Percentiles rank a stretch among this genome's conserved stretches.
Evolutionary conservation across 2,797 vertebrate species (phyloP).

Genomic region (Furcifer pardalis): DNA sequence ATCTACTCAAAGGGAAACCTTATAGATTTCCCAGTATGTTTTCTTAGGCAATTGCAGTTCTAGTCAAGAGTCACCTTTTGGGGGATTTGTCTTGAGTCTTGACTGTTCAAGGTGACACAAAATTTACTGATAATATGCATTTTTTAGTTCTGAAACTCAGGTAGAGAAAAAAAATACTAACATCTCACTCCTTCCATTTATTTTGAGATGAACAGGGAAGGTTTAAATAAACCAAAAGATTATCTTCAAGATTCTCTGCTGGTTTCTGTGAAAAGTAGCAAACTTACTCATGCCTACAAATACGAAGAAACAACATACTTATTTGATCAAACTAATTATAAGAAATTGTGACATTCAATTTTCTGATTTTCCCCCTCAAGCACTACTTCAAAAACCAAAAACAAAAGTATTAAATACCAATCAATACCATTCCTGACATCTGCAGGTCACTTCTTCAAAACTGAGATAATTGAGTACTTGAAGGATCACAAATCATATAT

Average conservation of each 20-base stretch:
- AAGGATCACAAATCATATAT: slow-evolving; percentile 66
- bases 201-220: slow-evolving; percentile 54
- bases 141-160: neutral
- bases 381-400: slow-evolving; percentile 59
- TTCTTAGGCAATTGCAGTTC: no score
- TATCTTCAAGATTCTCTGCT: slow-evolving; percentile 60
- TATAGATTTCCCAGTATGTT: neutral
- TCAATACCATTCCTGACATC: slow-evolving; percentile 63
- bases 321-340: slow-evolving; percentile 72
- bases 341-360: slow-evolving; percentile 72
- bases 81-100: neutral
- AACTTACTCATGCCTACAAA: slow-evolving; percentile 53
- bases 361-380: slow-evolving; percentile 67
- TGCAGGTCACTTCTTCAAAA: slow-evolving; percentile 67
- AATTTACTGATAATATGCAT: neutral
- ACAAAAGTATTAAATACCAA: slow-evolving; percentile 68
- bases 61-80: neutral
- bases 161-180: neutral
- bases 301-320: slow-evolving; percentile 62
- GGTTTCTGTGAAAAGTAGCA: slow-evolving; percentile 60
- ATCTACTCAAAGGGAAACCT: neutral
- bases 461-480: slow-evolving; percentile 69
- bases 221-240: slow-evolving; percentile 61
- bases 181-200: neutral
- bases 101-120: neutral